Evolutionary conservation across 2,113 vertebrate species (phyloP).

Genomic region (Chelonoidis abingdonii): DNA sequence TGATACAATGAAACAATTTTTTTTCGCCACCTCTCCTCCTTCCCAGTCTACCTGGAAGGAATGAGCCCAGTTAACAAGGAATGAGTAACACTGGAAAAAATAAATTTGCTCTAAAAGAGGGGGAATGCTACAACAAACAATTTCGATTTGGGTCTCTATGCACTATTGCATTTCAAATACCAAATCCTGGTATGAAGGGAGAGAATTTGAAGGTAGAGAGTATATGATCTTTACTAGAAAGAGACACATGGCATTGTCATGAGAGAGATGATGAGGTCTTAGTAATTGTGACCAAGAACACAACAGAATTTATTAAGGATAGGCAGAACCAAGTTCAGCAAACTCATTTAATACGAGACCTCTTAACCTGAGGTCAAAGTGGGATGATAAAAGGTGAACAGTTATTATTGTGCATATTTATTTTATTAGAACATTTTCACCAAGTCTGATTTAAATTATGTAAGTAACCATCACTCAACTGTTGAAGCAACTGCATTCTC

Average conservation of each 20-base stretch:
- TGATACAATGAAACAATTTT: not conserved
- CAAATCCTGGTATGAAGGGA: not conserved
- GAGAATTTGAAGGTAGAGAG: not conserved
- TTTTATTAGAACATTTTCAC: not conserved
- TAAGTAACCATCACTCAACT: not conserved
- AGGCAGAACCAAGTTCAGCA: not conserved
- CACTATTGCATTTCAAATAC: not conserved
- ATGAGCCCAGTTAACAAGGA: not conserved
- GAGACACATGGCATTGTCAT: not conserved
- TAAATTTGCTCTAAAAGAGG: not conserved
- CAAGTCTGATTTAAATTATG: not conserved
- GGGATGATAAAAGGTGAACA: not conserved
- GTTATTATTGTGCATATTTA: not conserved
- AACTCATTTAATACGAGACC: not conserved
- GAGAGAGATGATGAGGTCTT: not conserved
- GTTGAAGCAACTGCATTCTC: not conserved
- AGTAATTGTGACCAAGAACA: too few relatives aligned
- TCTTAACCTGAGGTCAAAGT: not conserved
- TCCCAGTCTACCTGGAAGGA: not conserved
- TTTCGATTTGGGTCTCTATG: not conserved
- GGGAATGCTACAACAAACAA: not conserved
- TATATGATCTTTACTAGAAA: not conserved
- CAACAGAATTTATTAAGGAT: not conserved
- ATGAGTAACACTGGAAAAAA: fast-evolving
- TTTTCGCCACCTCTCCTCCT: not conserved